A percentile compares a stretch with the other conserved stretches of the same genome.
Evolutionary conservation across 1,140 invertebrate genomes (phyloP).

Genomic region (roundworm (Caenorhabditis elegans)): WBcel235 BX284604.4:4315001-4315500

Average conservation of each 20-base stretch:
- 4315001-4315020: neutral
- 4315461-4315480: no score
- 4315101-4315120: neutral
- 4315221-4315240: neutral
- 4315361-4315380: no score
- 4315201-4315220: neutral
- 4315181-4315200: no score
- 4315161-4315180: neutral
- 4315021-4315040: neutral
- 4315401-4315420: no score
- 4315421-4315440: no score
- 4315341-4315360: no score
- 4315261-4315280: neutral
- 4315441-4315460: no score
- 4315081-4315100: neutral
- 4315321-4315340: no score
- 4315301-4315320: no score
- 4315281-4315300: no score
- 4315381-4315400: no score
- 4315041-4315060: neutral
- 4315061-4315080: neutral
- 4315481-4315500: no score
- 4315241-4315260: neutral
- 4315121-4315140: neutral
- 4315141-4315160: neutral